phyloP scores from a whole-genome alignment of 2,888 invertebrate species.

The Dendrolimus houi region DNA sequence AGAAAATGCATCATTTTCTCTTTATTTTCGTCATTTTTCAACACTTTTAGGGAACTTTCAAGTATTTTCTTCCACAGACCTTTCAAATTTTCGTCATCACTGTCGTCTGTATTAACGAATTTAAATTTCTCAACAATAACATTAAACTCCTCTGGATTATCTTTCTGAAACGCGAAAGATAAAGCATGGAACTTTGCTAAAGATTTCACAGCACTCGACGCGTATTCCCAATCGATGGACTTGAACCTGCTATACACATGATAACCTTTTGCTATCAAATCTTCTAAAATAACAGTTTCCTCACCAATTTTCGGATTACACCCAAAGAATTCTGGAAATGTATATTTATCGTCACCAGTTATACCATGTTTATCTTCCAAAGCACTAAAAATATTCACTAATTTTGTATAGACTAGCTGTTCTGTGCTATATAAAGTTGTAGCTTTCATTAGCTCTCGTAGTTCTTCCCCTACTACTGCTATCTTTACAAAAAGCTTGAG shows the following conservation, averaged over 20 bases:
- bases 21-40: slow-evolving; percentile 21
- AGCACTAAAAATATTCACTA: slow-evolving; percentile 10
- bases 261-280: slow-evolving; percentile 26
- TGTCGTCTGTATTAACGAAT: slow-evolving; percentile 1
- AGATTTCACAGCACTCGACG: slow-evolving; percentile 24
- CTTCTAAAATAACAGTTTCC: slow-evolving; percentile 36
- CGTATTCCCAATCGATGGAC: slow-evolving; percentile 37
- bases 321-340: slow-evolving; percentile 24
- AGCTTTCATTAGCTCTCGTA: slow-evolving; percentile 3
- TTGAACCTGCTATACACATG: slow-evolving; percentile 21
- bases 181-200: slow-evolving; percentile 49
- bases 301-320: slow-evolving; percentile 14
- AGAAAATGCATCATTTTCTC: slow-evolving; percentile 20
- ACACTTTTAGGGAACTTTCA: slow-evolving; percentile 14
- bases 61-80: slow-evolving; percentile 17
- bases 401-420: slow-evolving; percentile 12
- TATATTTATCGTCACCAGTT: slow-evolving; percentile 18
- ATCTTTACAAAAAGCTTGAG: slow-evolving; percentile 41
- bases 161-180: slow-evolving; percentile 41
- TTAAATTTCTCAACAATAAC: slow-evolving; percentile 13
- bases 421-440: slow-evolving; percentile 14
- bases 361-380: slow-evolving; percentile 16
- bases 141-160: slow-evolving; percentile 31
- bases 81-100: slow-evolving; percentile 6
- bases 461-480: slow-evolving; percentile 18